These are phyloP conservation scores for Diaperis boleti DNA, from an alignment of 2,888 invertebrate species.

Conservation along the genomic window DNA sequence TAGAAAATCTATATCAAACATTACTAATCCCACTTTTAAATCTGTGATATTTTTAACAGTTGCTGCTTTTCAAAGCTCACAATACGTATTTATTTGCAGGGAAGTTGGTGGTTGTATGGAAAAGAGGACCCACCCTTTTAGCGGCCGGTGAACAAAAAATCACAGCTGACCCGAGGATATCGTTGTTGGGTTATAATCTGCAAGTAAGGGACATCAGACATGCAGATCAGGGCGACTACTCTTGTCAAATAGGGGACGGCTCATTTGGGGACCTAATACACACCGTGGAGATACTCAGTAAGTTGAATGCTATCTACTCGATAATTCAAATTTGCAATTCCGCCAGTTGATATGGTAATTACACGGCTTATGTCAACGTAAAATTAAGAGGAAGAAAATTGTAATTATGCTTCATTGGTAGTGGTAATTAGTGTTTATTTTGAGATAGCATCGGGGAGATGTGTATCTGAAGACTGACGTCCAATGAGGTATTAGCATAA, in stretches of 20 bases:
- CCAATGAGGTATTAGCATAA: too few relatives aligned
- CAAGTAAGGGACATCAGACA: constrained; percentile 69
- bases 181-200: constrained; percentile 68
- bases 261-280: constrained; percentile 70
- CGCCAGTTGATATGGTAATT: not conserved
- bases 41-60: too few relatives aligned
- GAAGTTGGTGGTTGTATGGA: constrained; percentile 69
- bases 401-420: too few relatives aligned
- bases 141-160: constrained; percentile 70
- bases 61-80: too few relatives aligned
- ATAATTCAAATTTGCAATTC: not conserved
- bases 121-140: constrained; percentile 68
- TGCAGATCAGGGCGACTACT: constrained; percentile 70
- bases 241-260: constrained; percentile 70
- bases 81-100: constrained; percentile 62
- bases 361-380: too few relatives aligned
- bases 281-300: constrained; percentile 70
- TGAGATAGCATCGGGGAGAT: too few relatives aligned
- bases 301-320: constrained; percentile 52
- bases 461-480: too few relatives aligned
- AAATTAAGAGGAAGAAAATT: too few relatives aligned
- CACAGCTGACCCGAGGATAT: constrained; percentile 67
- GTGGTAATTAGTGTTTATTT: too few relatives aligned
- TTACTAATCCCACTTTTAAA: too few relatives aligned
- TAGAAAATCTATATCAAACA: too few relatives aligned